Evolutionary conservation across 2,888 invertebrate species (phyloP).

Genomic region (Monopis laevigella): DNA sequence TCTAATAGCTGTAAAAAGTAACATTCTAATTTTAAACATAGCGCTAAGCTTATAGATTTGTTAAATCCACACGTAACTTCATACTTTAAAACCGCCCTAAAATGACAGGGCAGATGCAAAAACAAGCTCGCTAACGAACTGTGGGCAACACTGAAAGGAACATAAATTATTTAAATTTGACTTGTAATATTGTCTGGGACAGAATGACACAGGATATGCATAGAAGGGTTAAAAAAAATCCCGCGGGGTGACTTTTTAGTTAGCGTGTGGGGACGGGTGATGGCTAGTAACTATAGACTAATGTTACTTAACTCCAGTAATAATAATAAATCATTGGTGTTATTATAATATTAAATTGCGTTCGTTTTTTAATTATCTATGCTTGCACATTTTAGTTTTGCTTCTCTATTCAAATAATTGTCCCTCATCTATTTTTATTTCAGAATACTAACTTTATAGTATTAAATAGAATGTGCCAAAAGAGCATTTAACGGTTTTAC

Average conservation of each 20-base stretch:
- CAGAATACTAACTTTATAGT: too few species aligned
- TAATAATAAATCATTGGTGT: slow-evolving; percentile 9
- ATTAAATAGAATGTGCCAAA: too few species aligned
- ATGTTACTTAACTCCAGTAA: slow-evolving; percentile 1
- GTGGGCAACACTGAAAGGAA: slow-evolving; percentile 26
- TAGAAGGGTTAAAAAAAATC: slow-evolving; percentile 60
- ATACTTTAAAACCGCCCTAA: slow-evolving; percentile 20
- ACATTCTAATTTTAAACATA: too few species aligned
- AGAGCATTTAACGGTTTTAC: too few species aligned
- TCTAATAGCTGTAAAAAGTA: too few species aligned
- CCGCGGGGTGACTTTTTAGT: slow-evolving; percentile 55
- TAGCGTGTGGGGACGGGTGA: slow-evolving; percentile 34
- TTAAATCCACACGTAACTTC: not conserved
- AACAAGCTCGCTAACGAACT: slow-evolving; percentile 40
- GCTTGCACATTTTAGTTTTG: not conserved
- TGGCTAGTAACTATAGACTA: too few species aligned
- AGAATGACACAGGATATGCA: slow-evolving; percentile 55
- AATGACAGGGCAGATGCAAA: slow-evolving; percentile 47
- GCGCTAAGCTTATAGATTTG: too few species aligned
- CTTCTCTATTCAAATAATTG: not conserved
- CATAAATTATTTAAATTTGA: slow-evolving; percentile 67
- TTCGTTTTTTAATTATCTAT: not conserved
- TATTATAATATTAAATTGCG: slow-evolving; percentile 1
- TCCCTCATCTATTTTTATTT: not conserved
- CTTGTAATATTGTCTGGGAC: slow-evolving; percentile 56